Percentiles rank a stretch among this genome's conserved stretches.
Evolutionary conservation across 2,797 vertebrate genomes (phyloP).

Genomic region (Ctenosaura bakeri): DNA sequence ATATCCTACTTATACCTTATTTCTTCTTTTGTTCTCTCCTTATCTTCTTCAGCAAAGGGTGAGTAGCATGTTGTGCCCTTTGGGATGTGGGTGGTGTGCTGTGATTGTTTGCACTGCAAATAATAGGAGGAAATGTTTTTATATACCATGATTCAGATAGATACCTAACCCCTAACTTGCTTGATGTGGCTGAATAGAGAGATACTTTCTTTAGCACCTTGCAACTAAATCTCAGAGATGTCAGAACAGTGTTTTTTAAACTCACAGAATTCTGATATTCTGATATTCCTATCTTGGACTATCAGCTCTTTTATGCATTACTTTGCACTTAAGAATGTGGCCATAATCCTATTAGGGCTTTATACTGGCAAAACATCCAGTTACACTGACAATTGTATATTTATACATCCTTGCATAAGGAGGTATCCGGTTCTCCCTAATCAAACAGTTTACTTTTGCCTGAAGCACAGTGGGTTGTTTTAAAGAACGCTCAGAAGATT

Average conservation of each 20-base stretch:
- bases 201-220: not conserved
- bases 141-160: not conserved
- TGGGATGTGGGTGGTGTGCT: constrained; percentile 13
- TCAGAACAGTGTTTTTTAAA: not conserved
- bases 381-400: no score
- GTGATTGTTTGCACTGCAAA: not conserved
- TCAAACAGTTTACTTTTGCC: no score
- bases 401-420: no score
- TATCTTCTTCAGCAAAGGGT: constrained; percentile 70
- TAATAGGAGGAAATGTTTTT: not conserved
- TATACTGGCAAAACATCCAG: no score
- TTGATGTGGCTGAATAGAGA: not conserved
- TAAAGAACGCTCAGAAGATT: no score
- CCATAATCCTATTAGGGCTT: no score
- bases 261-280: not conserved
- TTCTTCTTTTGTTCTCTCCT: constrained; percentile 58
- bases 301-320: not conserved
- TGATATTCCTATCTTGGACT: not conserved
- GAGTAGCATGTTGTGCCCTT: constrained; percentile 41
- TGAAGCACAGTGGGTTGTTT: no score
- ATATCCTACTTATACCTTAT: not conserved
- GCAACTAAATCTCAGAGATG: no score
- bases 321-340: not conserved
- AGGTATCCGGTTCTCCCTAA: no score
- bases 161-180: not conserved